phyloP scores from a whole-genome alignment of 2,888 invertebrate genomes.

The Acronicta leporina region DNA sequence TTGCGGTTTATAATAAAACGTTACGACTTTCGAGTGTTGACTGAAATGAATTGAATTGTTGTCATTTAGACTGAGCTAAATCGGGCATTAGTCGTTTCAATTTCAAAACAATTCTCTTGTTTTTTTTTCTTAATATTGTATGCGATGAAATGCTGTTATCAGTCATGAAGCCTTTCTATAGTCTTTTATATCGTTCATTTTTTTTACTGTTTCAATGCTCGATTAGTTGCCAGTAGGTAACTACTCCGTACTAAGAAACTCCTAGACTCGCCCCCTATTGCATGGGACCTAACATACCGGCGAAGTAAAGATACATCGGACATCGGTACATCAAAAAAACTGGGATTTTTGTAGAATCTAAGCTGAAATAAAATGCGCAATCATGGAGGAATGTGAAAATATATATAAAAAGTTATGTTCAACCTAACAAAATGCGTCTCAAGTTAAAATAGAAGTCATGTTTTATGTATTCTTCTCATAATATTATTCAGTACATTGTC shows the following conservation, averaged over 20 bases:
- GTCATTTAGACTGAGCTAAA: slow-evolving; percentile 27
- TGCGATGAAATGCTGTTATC: too few species aligned
- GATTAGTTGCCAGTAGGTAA: too few species aligned
- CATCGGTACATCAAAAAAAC: too few species aligned
- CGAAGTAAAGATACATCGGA: too few species aligned
- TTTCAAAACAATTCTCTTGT: neutral
- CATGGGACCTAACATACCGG: too few species aligned
- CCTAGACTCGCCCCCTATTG: too few species aligned
- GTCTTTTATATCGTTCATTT: too few species aligned
- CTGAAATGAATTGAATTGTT: slow-evolving; percentile 32
- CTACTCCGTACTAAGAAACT: too few species aligned
- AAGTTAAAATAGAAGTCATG: slow-evolving; percentile 9
- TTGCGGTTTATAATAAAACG: slow-evolving; percentile 40
- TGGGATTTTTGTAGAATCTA: neutral
- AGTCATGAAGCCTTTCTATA: too few species aligned
- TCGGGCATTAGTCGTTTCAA: slow-evolving; percentile 4
- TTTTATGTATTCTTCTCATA: slow-evolving; percentile 6
- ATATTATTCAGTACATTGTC: slow-evolving; percentile 24
- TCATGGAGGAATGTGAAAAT: neutral
- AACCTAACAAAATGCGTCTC: neutral
- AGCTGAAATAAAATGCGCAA: neutral
- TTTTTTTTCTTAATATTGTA: neutral
- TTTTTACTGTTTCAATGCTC: too few species aligned
- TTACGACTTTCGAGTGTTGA: slow-evolving; percentile 33
- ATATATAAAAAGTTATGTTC: too few species aligned